A percentile compares a stretch with the other conserved stretches of the same genome.
These are phyloP conservation scores for Callimorpha dominula DNA, from an alignment of 2,888 invertebrate species.

Conservation along the genomic window DNA sequence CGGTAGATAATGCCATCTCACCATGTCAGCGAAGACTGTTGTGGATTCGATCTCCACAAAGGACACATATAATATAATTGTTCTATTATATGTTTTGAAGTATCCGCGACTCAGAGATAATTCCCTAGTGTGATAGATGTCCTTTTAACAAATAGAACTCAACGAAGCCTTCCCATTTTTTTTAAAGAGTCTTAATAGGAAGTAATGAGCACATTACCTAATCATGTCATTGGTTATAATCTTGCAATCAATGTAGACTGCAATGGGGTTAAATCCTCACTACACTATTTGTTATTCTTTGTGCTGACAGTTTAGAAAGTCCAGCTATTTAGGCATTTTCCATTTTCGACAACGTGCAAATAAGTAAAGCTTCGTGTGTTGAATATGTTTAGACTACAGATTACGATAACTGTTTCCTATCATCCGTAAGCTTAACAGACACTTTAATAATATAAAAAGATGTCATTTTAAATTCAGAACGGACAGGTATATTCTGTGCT, in stretches of 20 bases:
- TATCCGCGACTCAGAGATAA: background rate
- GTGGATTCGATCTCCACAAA: too few relatives aligned
- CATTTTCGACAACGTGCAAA: background rate
- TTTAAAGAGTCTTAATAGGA: background rate
- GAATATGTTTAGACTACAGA: background rate
- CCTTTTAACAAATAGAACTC: background rate
- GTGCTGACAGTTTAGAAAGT: background rate
- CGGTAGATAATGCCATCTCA: too few relatives aligned
- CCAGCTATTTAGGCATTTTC: background rate
- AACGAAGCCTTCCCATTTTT: too few relatives aligned
- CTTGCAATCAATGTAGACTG: background rate
- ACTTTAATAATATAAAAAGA: background rate
- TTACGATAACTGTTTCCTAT: background rate
- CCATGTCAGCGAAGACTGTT: background rate
- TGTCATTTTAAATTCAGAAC: background rate
- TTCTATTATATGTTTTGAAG: too few relatives aligned
- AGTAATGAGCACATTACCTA: too few relatives aligned
- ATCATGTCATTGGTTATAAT: background rate
- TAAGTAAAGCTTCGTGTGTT: background rate
- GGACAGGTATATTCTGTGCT: background rate
- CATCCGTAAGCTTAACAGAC: background rate
- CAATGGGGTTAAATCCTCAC: background rate
- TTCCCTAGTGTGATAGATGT: background rate
- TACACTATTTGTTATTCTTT: background rate
- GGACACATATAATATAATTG: too few relatives aligned